A percentile compares a stretch with the other conserved stretches of the same genome.
phyloP scores from a whole-genome alignment of 2,888 invertebrate genomes.

The Polymixis lichenea region DNA sequence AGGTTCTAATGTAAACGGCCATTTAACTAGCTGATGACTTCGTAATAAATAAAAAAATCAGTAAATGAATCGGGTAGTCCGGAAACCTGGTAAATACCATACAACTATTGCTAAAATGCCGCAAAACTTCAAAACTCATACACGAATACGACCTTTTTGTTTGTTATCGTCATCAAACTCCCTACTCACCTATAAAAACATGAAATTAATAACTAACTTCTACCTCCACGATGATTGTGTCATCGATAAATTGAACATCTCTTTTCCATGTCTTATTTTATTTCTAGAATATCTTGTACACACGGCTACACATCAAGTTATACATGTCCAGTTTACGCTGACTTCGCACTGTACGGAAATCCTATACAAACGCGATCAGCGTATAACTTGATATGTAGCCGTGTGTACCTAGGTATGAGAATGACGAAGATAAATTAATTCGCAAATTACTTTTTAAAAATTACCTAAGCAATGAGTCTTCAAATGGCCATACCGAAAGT shows the following conservation, averaged over 20 bases:
- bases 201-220: background rate
- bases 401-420: background rate
- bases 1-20: constrained; percentile 40
- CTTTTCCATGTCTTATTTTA: background rate
- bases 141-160: background rate
- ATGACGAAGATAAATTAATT: background rate
- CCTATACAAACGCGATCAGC: too few species aligned
- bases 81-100: background rate
- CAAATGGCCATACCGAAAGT: background rate
- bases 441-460: constrained; percentile 17
- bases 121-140: background rate
- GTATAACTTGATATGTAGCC: too few species aligned
- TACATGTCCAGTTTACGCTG: too few species aligned
- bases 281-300: too few species aligned
- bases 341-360: too few species aligned
- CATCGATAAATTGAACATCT: background rate
- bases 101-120: background rate
- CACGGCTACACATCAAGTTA: too few species aligned
- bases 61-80: background rate
- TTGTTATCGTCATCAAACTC: background rate
- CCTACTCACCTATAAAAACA: background rate
- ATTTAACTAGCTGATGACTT: constrained; percentile 29
- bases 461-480: constrained; percentile 10
- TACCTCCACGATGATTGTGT: background rate
- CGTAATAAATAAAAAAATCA: background rate